phyloP scores from a whole-genome alignment of 2,888 invertebrate genomes.

The Frankliniella intonsa region DNA sequence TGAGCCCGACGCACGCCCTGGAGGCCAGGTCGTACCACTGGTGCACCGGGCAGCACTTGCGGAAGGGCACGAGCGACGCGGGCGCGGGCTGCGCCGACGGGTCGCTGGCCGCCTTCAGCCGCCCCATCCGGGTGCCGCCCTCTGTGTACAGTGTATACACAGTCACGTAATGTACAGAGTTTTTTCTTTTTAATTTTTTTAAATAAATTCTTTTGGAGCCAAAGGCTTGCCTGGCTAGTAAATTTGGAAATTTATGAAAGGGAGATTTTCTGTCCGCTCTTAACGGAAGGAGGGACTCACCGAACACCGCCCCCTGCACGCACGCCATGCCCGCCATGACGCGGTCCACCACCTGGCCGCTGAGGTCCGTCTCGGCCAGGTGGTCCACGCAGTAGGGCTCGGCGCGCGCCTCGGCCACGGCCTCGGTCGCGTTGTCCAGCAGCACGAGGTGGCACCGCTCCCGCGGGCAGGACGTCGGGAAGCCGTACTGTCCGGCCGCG shows the following conservation, averaged over 20 bases:
- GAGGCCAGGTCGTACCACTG: constrained; percentile 33
- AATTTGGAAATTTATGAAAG: too few relatives aligned
- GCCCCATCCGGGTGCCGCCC: constrained; percentile 3
- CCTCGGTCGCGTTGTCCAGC: background rate
- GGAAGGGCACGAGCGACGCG: constrained; percentile 36
- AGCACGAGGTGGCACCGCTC: constrained; percentile 9
- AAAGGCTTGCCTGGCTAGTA: too few relatives aligned
- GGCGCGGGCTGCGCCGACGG: constrained; percentile 26
- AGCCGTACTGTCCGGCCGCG: background rate
- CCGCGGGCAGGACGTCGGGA: background rate
- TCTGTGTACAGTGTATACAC: background rate
- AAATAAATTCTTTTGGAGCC: too few relatives aligned
- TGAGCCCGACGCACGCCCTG: constrained; percentile 34
- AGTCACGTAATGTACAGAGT: background rate
- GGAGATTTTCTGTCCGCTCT: too few relatives aligned
- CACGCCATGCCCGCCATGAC: constrained; percentile 16
- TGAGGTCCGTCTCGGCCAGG: background rate
- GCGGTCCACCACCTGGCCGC: background rate
- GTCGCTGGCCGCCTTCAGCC: background rate
- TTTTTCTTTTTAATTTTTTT: too few relatives aligned
- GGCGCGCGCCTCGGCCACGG: background rate
- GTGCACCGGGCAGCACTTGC: constrained; percentile 37
- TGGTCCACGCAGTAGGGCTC: constrained; percentile 4
- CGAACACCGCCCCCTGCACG: background rate
- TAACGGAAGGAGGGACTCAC: too few relatives aligned